Evolutionary conservation across 2,113 vertebrate genomes (phyloP).

Genomic region (Dipodomys stephensi): DNA sequence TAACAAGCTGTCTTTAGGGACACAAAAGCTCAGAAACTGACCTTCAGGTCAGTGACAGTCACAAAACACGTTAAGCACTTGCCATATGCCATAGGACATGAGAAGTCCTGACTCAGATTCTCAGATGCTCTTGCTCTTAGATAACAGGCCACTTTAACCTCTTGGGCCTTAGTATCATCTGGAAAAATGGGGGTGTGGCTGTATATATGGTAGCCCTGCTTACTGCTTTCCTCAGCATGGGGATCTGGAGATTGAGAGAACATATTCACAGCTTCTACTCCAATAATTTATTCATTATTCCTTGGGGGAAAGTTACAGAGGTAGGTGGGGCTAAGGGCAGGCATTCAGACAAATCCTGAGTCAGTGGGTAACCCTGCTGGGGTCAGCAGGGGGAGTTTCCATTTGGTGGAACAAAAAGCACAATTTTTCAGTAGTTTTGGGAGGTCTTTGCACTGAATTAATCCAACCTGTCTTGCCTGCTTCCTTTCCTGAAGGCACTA

Average conservation of each 20-base stretch:
- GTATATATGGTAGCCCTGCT: background rate
- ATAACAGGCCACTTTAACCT: background rate
- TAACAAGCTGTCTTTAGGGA: background rate
- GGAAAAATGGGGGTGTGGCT: no score
- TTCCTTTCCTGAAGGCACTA: background rate
- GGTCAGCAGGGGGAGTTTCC: background rate
- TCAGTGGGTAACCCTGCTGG: no score
- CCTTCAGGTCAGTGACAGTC: background rate
- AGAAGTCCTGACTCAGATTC: background rate
- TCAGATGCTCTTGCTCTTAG: background rate
- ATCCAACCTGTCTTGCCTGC: no score
- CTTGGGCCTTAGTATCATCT: background rate
- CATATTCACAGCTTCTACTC: background rate
- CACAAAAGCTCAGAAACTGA: background rate
- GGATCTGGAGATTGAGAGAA: no score
- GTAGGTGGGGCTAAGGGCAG: no score
- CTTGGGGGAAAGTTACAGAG: background rate
- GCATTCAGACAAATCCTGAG: background rate
- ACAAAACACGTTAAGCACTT: background rate
- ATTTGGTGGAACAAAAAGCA: background rate
- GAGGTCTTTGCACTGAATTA: background rate
- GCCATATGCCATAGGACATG: background rate
- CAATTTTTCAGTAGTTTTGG: background rate
- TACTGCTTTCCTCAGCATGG: background rate
- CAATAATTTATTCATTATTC: slow-evolving; percentile 19